Percentiles rank a stretch among this genome's conserved stretches.
Conservation (phyloP, 2,797 vertebrate species). For the Eulemur albifrons region DNA sequence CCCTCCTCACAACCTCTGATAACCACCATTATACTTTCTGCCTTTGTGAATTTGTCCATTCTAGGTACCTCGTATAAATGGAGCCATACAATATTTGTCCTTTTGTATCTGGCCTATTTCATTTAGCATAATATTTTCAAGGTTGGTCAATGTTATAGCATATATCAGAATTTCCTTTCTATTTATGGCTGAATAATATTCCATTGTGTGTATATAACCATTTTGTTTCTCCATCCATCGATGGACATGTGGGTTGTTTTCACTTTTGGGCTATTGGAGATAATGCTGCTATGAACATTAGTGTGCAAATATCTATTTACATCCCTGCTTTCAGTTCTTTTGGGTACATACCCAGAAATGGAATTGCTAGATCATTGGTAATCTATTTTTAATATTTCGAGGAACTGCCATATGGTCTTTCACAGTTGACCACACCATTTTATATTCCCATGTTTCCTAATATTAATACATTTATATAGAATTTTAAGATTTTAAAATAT, state of each 20-base stretch:
- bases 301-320: neutral
- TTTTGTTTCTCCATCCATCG: neutral
- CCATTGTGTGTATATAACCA: neutral
- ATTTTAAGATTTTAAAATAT: neutral
- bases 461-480: neutral
- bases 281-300: neutral
- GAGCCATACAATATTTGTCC: neutral
- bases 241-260: neutral
- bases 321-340: neutral
- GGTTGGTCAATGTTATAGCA: neutral
- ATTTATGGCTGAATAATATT: neutral
- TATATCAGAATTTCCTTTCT: neutral
- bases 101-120: neutral
- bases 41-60: neutral
- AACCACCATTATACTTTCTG: neutral
- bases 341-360: neutral
- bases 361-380: neutral
- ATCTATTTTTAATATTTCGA: constrained; percentile 9
- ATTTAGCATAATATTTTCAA: neutral
- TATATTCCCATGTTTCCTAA: neutral
- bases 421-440: neutral
- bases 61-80: neutral
- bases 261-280: neutral
- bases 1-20: too few relatives aligned
- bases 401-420: neutral